Evolutionary conservation across 2,888 invertebrate species (phyloP), one percentile per base, ranked within the genome.

Genomic region (Pseudococcus jackbeardsleyi): DNA sequence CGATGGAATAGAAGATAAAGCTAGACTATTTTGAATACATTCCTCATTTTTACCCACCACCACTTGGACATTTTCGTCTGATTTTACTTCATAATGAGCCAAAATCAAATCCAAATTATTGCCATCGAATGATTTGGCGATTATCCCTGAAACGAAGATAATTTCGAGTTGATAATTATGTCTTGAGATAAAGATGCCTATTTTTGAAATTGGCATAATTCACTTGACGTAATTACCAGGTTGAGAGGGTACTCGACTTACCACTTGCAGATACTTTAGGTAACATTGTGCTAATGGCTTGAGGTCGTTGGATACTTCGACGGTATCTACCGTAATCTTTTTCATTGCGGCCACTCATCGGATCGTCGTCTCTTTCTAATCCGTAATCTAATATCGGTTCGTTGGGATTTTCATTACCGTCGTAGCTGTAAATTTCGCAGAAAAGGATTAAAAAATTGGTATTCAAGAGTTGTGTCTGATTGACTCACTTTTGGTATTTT

Each of bases 181-280:
- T 64, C 64, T 64, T 22, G 64, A 22, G 64, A 22, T 64, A 22
- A 64, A 9, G 5, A 15, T 59, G 59, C 4, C 6, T 59, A 59
- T 59, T 59, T 59, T 59, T 59, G 19, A n/a, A 19, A 19, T 7
- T 59, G n/a, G n/a, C 0, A 59, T 59, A 59, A 59, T 59, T 5
- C 59, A 59, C 59, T 59, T 9, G 59, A 72, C 12, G 68, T 33
- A 11, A 72, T 72, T 33, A 33, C 0, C 17, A 1, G 3, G 2
- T 79, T 19, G 33, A 79, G 42, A 19, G n/a, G 42, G 22, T 26
- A 87, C 87, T 50, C 26, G 3, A 33, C 26, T 33, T 33, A 87
- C 87, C 87, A 17, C 79, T 87, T 17, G 87, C 50, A 9, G 87
- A 79, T 33, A 77, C 79, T 39, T 79, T 87, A 2, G 87, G 87